A percentile compares a stretch with the other conserved stretches of the same genome.
phyloP scores from a whole-genome alignment of 2,888 invertebrate genomes.

The Polymixis lichenea region DNA sequence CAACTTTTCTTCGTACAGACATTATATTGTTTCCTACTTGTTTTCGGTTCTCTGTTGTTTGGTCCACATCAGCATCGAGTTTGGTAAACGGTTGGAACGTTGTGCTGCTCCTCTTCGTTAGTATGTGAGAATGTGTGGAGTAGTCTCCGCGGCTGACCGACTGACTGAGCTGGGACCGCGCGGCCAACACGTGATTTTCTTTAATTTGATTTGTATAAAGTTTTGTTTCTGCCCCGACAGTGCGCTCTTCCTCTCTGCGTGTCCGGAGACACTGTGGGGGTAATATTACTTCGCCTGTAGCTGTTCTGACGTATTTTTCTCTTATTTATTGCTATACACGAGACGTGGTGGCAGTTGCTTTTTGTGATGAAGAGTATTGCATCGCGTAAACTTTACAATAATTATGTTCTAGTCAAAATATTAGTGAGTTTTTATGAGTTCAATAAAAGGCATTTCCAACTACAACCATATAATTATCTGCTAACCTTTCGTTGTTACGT shows the following conservation, averaged over 20 bases:
- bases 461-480: no score
- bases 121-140: background rate
- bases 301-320: conserved; percentile 38
- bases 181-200: background rate
- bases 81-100: background rate
- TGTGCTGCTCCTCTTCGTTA: background rate
- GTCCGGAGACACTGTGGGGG: conserved; percentile 83
- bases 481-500: no score
- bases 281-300: conserved; percentile 69
- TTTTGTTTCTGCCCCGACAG: conserved; percentile 76
- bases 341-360: conserved; percentile 11
- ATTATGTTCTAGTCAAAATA: background rate
- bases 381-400: background rate
- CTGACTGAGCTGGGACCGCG: background rate
- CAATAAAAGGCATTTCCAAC: background rate
- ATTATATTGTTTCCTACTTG: background rate
- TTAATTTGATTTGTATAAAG: conserved; percentile 49
- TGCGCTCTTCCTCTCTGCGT: conserved; percentile 82
- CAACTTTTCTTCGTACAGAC: background rate
- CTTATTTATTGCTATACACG: conserved; percentile 44
- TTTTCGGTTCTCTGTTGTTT: conserved; percentile 6
- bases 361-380: conserved; percentile 52
- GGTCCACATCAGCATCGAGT: background rate
- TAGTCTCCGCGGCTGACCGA: background rate
- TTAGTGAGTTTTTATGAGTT: background rate